These are phyloP conservation scores for Xestia c-nigrum DNA, from an alignment of 2,888 invertebrate genomes.

Conservation along the genomic window DNA sequence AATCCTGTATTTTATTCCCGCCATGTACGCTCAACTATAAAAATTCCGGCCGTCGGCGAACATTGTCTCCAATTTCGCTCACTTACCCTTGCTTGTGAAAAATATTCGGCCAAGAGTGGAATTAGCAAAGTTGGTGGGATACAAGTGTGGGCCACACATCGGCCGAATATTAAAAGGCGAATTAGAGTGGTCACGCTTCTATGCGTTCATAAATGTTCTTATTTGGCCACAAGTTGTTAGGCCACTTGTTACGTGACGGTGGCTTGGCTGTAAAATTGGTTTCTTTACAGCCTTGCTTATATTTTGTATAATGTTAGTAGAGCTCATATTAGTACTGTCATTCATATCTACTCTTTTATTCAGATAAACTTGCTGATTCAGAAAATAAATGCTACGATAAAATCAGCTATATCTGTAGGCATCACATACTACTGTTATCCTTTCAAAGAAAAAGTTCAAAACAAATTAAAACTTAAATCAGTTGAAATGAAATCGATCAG, in stretches of 20 bases:
- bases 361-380: neutral
- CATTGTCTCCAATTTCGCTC: constrained; percentile 81
- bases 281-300: constrained; percentile 43
- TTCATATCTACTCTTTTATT: too few relatives aligned
- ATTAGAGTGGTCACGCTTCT: constrained; percentile 82
- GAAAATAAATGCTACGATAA: neutral
- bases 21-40: constrained; percentile 77
- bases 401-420: neutral
- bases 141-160: constrained; percentile 79
- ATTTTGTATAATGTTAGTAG: constrained; percentile 33
- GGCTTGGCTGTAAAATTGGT: constrained; percentile 54
- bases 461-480: constrained; percentile 66
- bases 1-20: constrained; percentile 78
- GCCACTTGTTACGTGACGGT: constrained; percentile 76
- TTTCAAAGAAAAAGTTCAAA: constrained; percentile 43
- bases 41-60: constrained; percentile 78
- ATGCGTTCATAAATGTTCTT: constrained; percentile 83
- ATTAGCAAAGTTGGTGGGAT: constrained; percentile 78
- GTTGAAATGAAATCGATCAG: constrained; percentile 74
- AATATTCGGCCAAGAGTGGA: constrained; percentile 80
- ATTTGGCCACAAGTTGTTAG: constrained; percentile 77
- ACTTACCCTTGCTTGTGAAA: constrained; percentile 77
- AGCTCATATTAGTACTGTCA: neutral
- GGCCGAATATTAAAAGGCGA: constrained; percentile 87
- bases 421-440: neutral